Base-by-base conservation (phyloP, 1,140 invertebrate species). In the Bombus pascuorum region DNA sequence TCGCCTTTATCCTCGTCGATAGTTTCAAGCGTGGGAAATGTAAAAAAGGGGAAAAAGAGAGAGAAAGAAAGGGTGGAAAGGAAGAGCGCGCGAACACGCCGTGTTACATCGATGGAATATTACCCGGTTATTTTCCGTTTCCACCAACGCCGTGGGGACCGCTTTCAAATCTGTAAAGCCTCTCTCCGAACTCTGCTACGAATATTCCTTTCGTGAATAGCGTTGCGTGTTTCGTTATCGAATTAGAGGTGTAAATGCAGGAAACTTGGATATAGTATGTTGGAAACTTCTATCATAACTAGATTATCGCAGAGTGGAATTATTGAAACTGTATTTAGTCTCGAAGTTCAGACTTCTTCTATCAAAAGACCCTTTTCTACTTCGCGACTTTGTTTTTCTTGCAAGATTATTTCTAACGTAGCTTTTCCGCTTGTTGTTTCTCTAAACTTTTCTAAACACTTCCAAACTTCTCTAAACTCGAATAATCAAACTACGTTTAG, bases 81-180 rank as follows among this genome's bases (percentile, higher is more conserved):
- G 34, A 75, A 53, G 66, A 72, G 70, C 25, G 65, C 25, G 8
- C 39, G 59, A 57, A 15, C 44, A 32, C 15, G 22, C 10, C 68
- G 25, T 1, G 74, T 12, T n/a, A 47, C 77, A 74, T 2, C 39
- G n/a, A 42, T 47, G 81, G 87, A 72, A 89, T 81, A 78, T 87
- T 74, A 76, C 73, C 15, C 18, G 59, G 77, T 71, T 87, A 85
- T 78, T 77, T 85, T 89, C 72, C 80, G 32, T 87, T 66, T 59
- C 44, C 42, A 8, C 9, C 18, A 73, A 34, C 18, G 22, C 25
- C 34, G 68, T 18, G 4, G 25, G 32, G 32, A 22, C 25, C 32
- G 42, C 32, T 68, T 68, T 79, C 77, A 32, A 79, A 68, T 68
- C 65, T 32, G 57, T 22, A 8, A 25, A 37, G 32, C n/a, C 57